Base-by-base conservation (phyloP, 2,797 vertebrate genomes). In the Champsocephalus gunnari region DNA sequence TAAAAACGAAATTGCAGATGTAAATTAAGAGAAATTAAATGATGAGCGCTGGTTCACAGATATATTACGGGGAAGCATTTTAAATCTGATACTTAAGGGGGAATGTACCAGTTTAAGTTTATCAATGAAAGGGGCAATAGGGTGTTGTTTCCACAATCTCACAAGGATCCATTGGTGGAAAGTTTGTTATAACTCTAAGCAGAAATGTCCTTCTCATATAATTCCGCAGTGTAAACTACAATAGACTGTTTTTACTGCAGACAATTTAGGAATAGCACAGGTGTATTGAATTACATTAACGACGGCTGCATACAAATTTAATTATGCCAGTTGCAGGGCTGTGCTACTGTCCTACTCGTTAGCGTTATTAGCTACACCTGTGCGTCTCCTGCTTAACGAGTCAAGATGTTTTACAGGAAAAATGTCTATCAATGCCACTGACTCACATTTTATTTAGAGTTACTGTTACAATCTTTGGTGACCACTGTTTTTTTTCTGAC, bases 401-500 rank as follows among this genome's bases (percentile, higher is more conserved):
- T 63, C 64, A 34, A 68, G 57, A 68, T 56, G 48, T 57, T 32
- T 58, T 45, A 17, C 41, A 50, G 63, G n/a, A 78, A 75, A 71
- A 54, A 9, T 16, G 32, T 38, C 44, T 34, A 48, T 77, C 43
- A 63, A 62, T 64, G 45, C 56, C 48, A 61, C 56, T n/a, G n/a
- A n/a, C 43, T 65, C 50, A 17, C 58, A 61, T 75, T 66, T 54
- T 54, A n/a, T 44, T 17, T 49, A 62, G 47, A 45, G 61, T 34
- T 57, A 32, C 14, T 34, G 47, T 51, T 50, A 8, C 44, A 71
- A 66, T 47, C 19, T 51, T 71, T 66, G 44, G 49, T 82, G 61
- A 66, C 73, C 73, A 21, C 44, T 49, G 59, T 32, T 69, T 60
- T 66, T 38, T 66, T 9, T 38, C 28, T 80, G 75, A 70, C 77